phyloP scores from a whole-genome alignment of 2,113 vertebrate species.

The Lynx canadensis region DNA sequence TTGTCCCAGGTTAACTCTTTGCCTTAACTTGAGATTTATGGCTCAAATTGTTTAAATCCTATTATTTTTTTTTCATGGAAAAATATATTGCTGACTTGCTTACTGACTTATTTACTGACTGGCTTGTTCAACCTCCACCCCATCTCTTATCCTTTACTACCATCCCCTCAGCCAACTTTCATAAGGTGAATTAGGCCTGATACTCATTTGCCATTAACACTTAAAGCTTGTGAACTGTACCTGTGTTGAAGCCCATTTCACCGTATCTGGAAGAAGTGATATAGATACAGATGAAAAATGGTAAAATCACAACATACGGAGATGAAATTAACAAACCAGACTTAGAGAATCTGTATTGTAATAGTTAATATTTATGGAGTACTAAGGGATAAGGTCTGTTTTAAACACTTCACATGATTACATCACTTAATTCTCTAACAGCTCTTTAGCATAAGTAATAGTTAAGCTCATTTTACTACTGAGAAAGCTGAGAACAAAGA shows the following conservation, averaged over 20 bases:
- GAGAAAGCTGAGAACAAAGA: neutral
- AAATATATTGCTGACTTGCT: neutral
- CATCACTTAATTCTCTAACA: neutral
- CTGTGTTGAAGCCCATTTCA: neutral
- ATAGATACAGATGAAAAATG: neutral
- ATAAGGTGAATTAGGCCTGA: neutral
- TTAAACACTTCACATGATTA: neutral
- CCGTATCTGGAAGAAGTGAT: neutral
- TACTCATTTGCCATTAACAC: neutral
- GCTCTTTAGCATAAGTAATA: neutral
- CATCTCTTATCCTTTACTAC: neutral
- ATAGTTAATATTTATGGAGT: neutral
- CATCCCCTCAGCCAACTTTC: neutral
- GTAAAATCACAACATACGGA: neutral
- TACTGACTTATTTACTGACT: neutral
- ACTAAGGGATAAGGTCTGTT: neutral
- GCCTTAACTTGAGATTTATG: neutral
- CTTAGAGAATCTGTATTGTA: neutral
- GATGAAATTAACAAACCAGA: constrained; percentile 18
- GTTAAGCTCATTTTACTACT: constrained; percentile 16
- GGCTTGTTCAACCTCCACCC: neutral
- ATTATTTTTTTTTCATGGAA: constrained; percentile 1
- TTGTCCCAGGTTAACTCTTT: neutral
- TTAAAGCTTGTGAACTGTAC: neutral
- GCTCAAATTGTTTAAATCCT: neutral